These are phyloP conservation scores for Eucidaris tribuloides DNA, from an alignment of 35 echinoderm and acorn worm genomes.

Conservation along the genomic window DNA sequence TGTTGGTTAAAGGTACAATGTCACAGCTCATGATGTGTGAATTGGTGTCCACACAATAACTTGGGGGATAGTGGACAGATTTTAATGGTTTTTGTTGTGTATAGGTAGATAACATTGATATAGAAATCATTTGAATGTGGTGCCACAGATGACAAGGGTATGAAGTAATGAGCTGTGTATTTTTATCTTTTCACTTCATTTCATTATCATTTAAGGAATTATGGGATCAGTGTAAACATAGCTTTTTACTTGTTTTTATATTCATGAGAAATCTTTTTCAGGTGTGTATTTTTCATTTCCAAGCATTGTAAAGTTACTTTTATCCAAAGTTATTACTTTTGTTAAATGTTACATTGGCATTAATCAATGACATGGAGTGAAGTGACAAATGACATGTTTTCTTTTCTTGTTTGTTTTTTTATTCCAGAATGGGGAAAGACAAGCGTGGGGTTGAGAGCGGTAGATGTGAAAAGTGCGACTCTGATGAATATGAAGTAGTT, in stretches of 20 bases:
- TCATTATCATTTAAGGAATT: too few relatives aligned
- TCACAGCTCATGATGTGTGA: background rate
- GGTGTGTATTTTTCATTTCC: too few relatives aligned
- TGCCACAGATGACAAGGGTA: too few relatives aligned
- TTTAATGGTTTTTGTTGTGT: background rate
- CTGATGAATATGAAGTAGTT: background rate
- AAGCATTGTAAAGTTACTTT: too few relatives aligned
- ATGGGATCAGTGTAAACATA: too few relatives aligned
- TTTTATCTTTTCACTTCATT: too few relatives aligned
- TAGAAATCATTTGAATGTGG: background rate
- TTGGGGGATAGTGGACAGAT: background rate
- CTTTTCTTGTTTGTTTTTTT: background rate
- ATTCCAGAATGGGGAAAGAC: slow-evolving; percentile 1
- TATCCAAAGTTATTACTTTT: background rate
- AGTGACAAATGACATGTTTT: too few relatives aligned
- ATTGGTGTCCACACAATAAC: background rate
- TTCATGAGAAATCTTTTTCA: too few relatives aligned
- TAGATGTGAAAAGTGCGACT: background rate
- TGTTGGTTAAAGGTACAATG: background rate
- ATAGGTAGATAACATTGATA: background rate
- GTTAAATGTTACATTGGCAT: background rate
- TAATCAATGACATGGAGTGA: background rate
- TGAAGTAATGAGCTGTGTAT: too few relatives aligned
- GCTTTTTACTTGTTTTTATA: too few relatives aligned
- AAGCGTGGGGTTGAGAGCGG: background rate